Evolutionary conservation across 2,113 vertebrate genomes (phyloP), one percentile per base, ranked within the genome.

Genomic region (Tichodroma muraria): DNA sequence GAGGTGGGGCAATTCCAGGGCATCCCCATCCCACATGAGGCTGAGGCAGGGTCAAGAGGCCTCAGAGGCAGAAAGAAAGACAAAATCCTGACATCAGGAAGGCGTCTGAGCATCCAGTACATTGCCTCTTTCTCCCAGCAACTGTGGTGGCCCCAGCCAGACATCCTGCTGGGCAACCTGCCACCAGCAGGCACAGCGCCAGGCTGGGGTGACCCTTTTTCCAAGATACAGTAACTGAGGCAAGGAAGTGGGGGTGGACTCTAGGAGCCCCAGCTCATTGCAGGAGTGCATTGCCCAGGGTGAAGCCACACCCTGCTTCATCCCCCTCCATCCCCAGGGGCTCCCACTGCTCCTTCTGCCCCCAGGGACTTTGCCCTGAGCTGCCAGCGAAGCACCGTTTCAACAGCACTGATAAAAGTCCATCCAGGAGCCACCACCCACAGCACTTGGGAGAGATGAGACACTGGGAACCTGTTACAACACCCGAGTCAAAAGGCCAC

Each of bases 351-450:
- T 80, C 53, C 84, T 71, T 81, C 66, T 15, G 1, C 49, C 40
- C 28, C 0, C 7, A 6, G 13, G 94, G 93, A 96, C 97, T 97
- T 94, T 91, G 94, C 57, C 68, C 84, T 0, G 63, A 20, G 44
- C 56, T 64, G 94, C 95, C 96, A 95, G 88, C 95, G 2, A 81
- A 87, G 60, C 88, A 77, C 38, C 71, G 2, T 92, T 94, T 89
- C 78, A 88, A 94, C 83, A 89, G 76, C 3, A 2, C 47, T 8
- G 93, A 69, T 56, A 90, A 97, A 95, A 96, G 94, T 96, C 94
- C 94, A 80, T 2, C 30, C 56, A 45, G 49, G 63, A 95, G 6
- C 66, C 35, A 50, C 30, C 44, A 66, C 52, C 23, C 17, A 3
- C 85, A 49, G 75, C 75, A 4, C 54, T 13, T 6, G 8, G 23